Percentiles rank a stretch among this genome's conserved stretches.
Evolutionary conservation across 2,888 invertebrate species (phyloP).

Genomic region (Eupithecia pulchellata): DNA sequence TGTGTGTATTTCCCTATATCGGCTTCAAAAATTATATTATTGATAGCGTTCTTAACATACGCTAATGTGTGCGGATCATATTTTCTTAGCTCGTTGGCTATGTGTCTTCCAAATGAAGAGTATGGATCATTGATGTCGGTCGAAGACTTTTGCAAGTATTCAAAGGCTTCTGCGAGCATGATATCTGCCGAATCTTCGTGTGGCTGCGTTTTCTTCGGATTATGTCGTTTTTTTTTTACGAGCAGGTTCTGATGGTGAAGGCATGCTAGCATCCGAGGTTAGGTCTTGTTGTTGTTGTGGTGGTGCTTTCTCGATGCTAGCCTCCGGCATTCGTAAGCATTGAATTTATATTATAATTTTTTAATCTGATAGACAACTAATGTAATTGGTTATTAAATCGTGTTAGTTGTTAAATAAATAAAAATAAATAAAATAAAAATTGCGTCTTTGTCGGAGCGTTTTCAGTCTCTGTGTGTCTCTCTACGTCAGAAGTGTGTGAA

Average conservation of each 20-base stretch:
- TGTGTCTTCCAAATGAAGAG: conserved; percentile 18
- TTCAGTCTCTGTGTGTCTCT: conserved; percentile 15
- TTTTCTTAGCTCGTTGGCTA: conserved; percentile 20
- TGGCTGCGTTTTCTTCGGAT: conserved; percentile 11
- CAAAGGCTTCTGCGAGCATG: conserved; percentile 8
- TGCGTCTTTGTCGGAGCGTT: conserved; percentile 9
- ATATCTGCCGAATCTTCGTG: conserved; percentile 2
- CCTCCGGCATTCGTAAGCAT: too few relatives aligned
- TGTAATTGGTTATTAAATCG: too few relatives aligned
- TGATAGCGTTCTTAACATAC: conserved; percentile 20
- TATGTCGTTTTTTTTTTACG: conserved; percentile 3
- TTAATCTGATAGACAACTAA: too few relatives aligned
- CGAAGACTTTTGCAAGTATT: conserved; percentile 15
- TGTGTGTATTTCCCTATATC: conserved; percentile 23
- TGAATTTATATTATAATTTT: too few relatives aligned
- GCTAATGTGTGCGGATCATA: conserved; percentile 21
- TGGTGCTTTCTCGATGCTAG: conserved; percentile 21
- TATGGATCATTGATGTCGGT: conserved; percentile 13
- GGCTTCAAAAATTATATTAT: conserved; percentile 22
- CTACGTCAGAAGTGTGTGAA: conserved; percentile 22
- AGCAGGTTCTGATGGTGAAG: conserved; percentile 21
- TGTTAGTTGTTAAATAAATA: too few relatives aligned
- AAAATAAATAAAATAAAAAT: too few relatives aligned
- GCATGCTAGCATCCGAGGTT: conserved; percentile 16
- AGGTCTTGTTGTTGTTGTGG: conserved; percentile 22